Percentiles rank a stretch among this genome's conserved stretches.
Evolutionary conservation across 2,113 vertebrate species (phyloP).

Genomic region (Centrocercus urophasianus): DNA sequence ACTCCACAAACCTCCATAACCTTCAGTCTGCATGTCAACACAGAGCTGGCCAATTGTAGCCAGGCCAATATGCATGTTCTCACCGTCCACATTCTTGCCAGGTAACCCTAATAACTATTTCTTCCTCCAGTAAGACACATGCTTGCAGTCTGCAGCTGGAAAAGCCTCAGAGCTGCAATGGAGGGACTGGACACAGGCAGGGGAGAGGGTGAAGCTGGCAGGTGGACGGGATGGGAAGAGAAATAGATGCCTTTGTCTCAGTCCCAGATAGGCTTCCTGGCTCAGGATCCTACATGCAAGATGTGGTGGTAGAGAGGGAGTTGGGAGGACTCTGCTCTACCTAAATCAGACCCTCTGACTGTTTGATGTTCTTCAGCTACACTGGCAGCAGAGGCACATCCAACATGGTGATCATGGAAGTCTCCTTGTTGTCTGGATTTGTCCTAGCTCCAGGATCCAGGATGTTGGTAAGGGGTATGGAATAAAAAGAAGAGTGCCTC

Average conservation of each 20-base stretch:
- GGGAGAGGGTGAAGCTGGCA: not conserved
- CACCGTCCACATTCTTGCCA: not conserved
- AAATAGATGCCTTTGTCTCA: accelerated
- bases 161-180: not conserved
- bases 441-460: not conserved
- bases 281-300: not conserved
- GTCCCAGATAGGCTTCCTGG: not conserved
- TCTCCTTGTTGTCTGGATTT: slow-evolving; percentile 71
- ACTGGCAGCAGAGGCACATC: slow-evolving; percentile 60
- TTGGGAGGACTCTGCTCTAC: not conserved
- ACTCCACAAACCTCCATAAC: not conserved
- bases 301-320: not conserved
- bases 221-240: not conserved
- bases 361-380: slow-evolving; percentile 52
- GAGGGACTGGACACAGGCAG: not conserved
- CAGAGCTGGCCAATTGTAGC: slow-evolving; percentile 47
- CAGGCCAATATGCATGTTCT: not conserved
- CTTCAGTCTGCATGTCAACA: slow-evolving; percentile 41
- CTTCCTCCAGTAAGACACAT: not conserved
- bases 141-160: not conserved
- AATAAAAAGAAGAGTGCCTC: not conserved
- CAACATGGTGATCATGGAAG: slow-evolving; percentile 75
- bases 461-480: slow-evolving; percentile 37
- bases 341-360: not conserved
- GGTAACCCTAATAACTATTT: not conserved